Evolutionary conservation across 2,113 vertebrate species (phyloP), one percentile per base, ranked within the genome.

Genomic region (Rhagologus leucostigma): DNA sequence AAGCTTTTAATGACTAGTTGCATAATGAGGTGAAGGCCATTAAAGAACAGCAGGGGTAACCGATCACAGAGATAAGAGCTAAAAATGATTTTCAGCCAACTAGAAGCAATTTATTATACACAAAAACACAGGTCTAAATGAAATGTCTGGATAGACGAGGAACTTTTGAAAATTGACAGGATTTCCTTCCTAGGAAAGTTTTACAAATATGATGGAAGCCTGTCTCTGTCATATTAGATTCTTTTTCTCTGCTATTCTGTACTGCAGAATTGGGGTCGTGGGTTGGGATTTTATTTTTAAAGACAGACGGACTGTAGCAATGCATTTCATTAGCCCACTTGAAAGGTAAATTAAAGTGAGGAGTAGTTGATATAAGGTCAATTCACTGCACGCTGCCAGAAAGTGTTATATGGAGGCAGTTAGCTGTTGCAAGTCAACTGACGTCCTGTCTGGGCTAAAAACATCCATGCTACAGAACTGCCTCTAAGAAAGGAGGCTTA

Each of bases 1-100:
- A 98, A 98, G 98, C 98, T 98, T 99, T 98, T 99, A 99, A 99
- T 98, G 98, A 99, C 98, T 98, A 96, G 98, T 97, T 95, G 95
- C 93, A 97, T 99, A 98, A 99, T 99, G 99, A 98, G 98, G 98
- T 98, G 97, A 98, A 98, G 98, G 98, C 98, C 98, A 98, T 98
- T 98, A 98, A 97, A 96, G 98, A 96, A 94, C 87, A 63, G 96
- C 95, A 98, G 96, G 97, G 97, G 98, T 97, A 97, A 98, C 96
- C 5, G 97, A 98, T 98, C 87, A 97, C 92, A 97, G 87, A 97
- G 98, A 98, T 98, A 98, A 97, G 93, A 59, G 91, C 53, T 83
- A 96, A 96, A 98, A 98, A 97, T 97, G 95, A 98, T 98, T 98
- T 98, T 98, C 97, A 94, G 65, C 96, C 96, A 95, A 98, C 97